Evolutionary conservation across 2,797 vertebrate species (phyloP), one percentile per base, ranked within the genome.

Genomic region (Hipposideros larvatus): DNA sequence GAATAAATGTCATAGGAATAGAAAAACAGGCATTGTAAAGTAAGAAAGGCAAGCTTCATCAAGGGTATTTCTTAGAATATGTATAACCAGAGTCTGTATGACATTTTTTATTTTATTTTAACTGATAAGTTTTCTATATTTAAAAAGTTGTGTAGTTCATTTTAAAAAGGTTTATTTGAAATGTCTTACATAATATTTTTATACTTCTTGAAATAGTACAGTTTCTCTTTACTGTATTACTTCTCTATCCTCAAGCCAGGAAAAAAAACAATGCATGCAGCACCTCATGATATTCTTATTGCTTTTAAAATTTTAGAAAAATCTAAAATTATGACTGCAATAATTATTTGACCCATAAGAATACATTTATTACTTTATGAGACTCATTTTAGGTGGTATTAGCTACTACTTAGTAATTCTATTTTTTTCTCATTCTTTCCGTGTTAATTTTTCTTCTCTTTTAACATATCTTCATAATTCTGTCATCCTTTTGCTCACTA

Each of bases 401-500:
- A 48, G 5, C 9, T 78, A 53, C 59, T 55, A 22, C 3, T 16
- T 73, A 80, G 1, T 43, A 70, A 19, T 48, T 79, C 11, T 55
- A 46, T 43, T 74, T 37, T 68, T n/a, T 46, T 14, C 24, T 82
- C 18, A 28, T 28, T 37, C 8, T 66, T 78, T 75, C 10, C 16
- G 7, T 85, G 91, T 87, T 61, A 34, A 88, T 83, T 83, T 46
- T 11, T 1, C 19, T 73, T 37, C 34, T 91, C 48, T 82, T 68
- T 78, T 79, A 85, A 41, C 10, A 43, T 63, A 5, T 4, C 28
- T 94, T 95, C 68, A 65, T 78, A 90, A 63, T 57, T 86, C 16
- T 77, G 2, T 75, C 78, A 94, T 66, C 24, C 13, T 80, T 79
- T 86, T 63, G 57, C 55, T 93, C 77, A 92, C 5, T 90, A 53